phyloP scores from a whole-genome alignment of 2,113 vertebrate genomes.

The Dolichallabes microphthalmus region DNA sequence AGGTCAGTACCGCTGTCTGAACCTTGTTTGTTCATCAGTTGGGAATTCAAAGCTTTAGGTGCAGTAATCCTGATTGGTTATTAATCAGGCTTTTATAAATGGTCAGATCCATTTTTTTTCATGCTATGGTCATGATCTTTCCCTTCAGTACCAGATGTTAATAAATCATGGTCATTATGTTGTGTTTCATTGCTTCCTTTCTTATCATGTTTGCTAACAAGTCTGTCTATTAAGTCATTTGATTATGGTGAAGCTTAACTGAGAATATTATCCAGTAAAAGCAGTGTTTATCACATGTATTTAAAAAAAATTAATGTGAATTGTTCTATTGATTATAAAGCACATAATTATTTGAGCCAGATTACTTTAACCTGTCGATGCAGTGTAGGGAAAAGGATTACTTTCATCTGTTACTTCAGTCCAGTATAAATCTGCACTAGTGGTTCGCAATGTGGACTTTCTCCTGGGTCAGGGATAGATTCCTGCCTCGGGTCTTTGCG shows the following conservation, averaged over 20 bases:
- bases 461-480: no score
- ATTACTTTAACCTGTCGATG: background rate
- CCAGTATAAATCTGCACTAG: background rate
- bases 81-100: slow-evolving; percentile 30
- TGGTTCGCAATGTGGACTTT: no score
- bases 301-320: no score
- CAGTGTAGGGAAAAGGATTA: background rate
- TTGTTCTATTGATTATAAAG: background rate
- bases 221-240: no score
- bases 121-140: slow-evolving; percentile 41
- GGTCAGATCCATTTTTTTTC: slow-evolving; percentile 28
- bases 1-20: background rate
- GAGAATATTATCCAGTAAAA: background rate
- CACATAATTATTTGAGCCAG: background rate
- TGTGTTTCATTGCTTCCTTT: slow-evolving; percentile 25
- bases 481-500: no score
- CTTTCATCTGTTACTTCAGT: background rate
- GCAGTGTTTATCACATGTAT: background rate
- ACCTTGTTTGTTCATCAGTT: slow-evolving; percentile 25
- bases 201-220: background rate
- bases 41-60: slow-evolving; percentile 18
- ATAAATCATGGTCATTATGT: slow-evolving; percentile 60
- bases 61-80: slow-evolving; percentile 28
- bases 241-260: background rate
- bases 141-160: slow-evolving; percentile 54